These are phyloP conservation scores for Bos indicus DNA, from an alignment of 2,113 vertebrate species.

Conservation along the genomic window DNA sequence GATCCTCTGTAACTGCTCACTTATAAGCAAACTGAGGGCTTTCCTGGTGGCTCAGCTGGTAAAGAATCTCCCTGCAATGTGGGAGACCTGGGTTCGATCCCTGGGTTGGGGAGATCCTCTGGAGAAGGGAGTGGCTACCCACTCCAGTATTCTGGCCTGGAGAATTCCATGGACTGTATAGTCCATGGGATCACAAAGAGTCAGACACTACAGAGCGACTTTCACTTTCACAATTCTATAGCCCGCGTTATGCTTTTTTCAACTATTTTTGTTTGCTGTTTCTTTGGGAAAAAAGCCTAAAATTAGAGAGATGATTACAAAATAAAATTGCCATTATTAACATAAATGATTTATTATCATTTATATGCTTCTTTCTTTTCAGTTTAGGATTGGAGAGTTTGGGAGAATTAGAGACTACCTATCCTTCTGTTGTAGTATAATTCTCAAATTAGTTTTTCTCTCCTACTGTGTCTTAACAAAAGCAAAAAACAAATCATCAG, in stretches of 20 bases:
- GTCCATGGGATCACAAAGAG: not conserved
- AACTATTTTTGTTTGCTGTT: not conserved
- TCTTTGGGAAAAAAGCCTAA: not conserved
- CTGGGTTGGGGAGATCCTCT: not conserved
- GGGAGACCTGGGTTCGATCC: not conserved
- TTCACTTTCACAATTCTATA: not conserved
- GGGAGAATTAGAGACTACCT: not conserved
- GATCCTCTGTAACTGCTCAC: not conserved
- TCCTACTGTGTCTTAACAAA: not conserved
- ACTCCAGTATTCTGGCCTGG: not conserved
- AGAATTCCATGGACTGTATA: not conserved
- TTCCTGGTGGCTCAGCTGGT: not conserved
- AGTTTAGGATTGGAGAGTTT: not conserved
- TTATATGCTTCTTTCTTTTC: constrained; percentile 12
- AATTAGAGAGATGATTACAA: constrained; percentile 27
- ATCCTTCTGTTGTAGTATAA: not conserved
- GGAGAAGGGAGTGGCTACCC: not conserved
- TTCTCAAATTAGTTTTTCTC: not conserved
- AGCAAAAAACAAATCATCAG: not conserved
- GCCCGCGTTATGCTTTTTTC: not conserved
- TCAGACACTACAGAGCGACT: accelerated
- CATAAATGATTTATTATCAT: not conserved
- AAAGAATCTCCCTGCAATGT: not conserved
- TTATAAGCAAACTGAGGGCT: not conserved
- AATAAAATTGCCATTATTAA: constrained; percentile 10